Percentiles rank a stretch among this genome's conserved stretches.
phyloP scores from a whole-genome alignment of 1,140 invertebrate species.

The Trichogramma pretiosum region DNA sequence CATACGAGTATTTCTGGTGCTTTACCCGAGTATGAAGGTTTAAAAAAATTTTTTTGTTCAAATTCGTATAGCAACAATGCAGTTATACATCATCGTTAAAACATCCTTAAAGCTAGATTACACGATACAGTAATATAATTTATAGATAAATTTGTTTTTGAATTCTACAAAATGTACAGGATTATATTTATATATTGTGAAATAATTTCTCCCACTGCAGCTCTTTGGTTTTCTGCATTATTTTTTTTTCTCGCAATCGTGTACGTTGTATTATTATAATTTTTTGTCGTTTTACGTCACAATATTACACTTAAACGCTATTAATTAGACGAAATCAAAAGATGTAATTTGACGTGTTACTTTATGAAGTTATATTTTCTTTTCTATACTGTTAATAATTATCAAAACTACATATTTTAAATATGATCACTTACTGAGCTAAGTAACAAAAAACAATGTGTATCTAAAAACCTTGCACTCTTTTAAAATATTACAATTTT shows the following conservation, averaged over 20 bases:
- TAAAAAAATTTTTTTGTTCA: too few relatives aligned
- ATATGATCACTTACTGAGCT: slow-evolving; percentile 5
- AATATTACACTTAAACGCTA: too few relatives aligned
- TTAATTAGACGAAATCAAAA: not conserved
- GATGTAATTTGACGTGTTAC: too few relatives aligned
- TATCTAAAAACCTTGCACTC: slow-evolving; percentile 7
- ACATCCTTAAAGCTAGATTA: too few relatives aligned
- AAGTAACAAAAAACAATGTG: slow-evolving; percentile 6
- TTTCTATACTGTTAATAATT: not conserved
- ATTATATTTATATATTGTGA: slow-evolving; percentile 10
- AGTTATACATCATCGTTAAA: slow-evolving; percentile 10
- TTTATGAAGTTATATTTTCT: not conserved
- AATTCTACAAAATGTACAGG: slow-evolving; percentile 20
- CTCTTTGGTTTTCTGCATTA: slow-evolving; percentile 19
- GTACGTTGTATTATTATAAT: not conserved
- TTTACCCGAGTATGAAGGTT: too few relatives aligned
- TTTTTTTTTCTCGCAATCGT: not conserved
- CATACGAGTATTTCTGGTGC: too few relatives aligned
- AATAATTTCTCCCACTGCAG: too few relatives aligned
- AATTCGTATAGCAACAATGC: slow-evolving; percentile 10
- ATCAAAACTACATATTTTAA: too few relatives aligned
- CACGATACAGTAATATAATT: slow-evolving; percentile 5
- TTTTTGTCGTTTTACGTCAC: slow-evolving; percentile 4
- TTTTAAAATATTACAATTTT: too few relatives aligned
- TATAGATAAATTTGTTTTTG: not conserved